A percentile compares a stretch with the other conserved stretches of the same genome.
phyloP scores from a whole-genome alignment of 2,113 vertebrate genomes.

The Pseudorectes ferrugineus region DNA sequence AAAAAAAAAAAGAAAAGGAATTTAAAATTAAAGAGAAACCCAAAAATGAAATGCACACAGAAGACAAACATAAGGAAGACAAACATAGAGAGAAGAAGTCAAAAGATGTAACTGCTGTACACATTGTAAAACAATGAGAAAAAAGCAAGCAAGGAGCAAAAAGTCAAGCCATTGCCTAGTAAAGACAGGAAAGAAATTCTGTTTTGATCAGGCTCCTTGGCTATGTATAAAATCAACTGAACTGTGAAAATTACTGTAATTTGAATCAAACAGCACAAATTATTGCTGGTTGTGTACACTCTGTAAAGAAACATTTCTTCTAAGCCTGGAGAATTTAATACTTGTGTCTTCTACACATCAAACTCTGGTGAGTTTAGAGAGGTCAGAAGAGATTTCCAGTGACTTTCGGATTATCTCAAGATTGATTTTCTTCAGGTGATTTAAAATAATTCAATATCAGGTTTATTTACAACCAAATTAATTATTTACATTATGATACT shows the following conservation, averaged over 20 bases:
- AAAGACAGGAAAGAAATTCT: conserved; percentile 85
- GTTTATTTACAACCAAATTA: conserved; percentile 62
- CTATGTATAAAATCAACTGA: background rate
- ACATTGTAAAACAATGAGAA: conserved; percentile 86
- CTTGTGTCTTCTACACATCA: conserved; percentile 6
- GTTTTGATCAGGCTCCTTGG: conserved; percentile 69
- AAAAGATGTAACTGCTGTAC: conserved; percentile 87
- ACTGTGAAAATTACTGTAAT: conserved; percentile 62
- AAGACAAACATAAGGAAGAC: conserved; percentile 84
- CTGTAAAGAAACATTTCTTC: conserved; percentile 40
- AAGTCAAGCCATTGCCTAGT: conserved; percentile 80
- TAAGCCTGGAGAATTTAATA: conserved; percentile 20
- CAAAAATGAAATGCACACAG: conserved; percentile 75
- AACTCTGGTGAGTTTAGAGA: conserved; percentile 23
- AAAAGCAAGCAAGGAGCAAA: conserved; percentile 78
- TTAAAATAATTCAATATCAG: conserved; percentile 41
- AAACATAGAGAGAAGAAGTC: conserved; percentile 92
- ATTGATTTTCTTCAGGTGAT: conserved; percentile 55
- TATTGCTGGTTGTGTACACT: background rate
- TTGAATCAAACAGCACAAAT: background rate
- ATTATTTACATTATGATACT: background rate
- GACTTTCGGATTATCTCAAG: conserved; percentile 44
- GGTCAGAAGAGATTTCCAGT: conserved; percentile 37
- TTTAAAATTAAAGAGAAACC: conserved; percentile 94
- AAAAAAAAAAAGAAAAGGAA: conserved; percentile 91